Base-by-base conservation (phyloP, 2,797 vertebrate genomes). In the Micrastur ruficollis region DNA sequence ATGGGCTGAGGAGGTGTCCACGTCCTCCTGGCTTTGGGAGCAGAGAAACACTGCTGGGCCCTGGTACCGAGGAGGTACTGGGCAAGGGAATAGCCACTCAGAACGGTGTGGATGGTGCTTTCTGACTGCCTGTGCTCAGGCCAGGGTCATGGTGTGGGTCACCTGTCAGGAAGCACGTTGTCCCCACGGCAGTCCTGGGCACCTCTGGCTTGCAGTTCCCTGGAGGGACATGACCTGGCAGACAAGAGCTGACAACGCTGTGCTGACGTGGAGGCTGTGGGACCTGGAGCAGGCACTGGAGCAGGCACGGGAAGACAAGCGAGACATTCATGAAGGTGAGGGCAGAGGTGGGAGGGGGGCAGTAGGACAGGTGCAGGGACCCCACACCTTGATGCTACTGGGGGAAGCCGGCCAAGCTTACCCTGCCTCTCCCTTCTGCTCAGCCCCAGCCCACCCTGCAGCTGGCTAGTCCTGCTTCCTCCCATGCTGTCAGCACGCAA, bases 251-350 rank as follows among this genome's bases (percentile, higher is more conserved):
- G 95, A 95, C 23, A 97, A 97, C 66, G 93, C 90, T 53, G 95
- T 95, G 65, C 95, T 99, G 73, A 97, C 86, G 89, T 90, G 31
- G 68, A 97, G 88, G 50, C 47, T 98, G 70, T 96, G 87, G 74
- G 96, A 96, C 61, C 83, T 98, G 86, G 97, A 98, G 96, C 96
- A 97, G 80, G 97, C 86, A 17, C 96, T 98, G 91, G 95, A 98
- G 65, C 81, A 93, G 22, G 96, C 98, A 63, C 88, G 4, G 86
- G 96, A 97, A n/a, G 98, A 98, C 96, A 97, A 98, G 91, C 90
- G 91, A 96, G 98, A 98, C 70, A 53, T 98, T 91, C 97, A 93
- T 62, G 96, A 98, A 97, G 98, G 98, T 98, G 76, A 79, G 62
- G 65, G 20, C 36, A 38, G 47, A 14, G 68, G 42, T 29, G 23